phyloP scores from a whole-genome alignment of 1,140 invertebrate species.

The Trissolcus basalis region DNA sequence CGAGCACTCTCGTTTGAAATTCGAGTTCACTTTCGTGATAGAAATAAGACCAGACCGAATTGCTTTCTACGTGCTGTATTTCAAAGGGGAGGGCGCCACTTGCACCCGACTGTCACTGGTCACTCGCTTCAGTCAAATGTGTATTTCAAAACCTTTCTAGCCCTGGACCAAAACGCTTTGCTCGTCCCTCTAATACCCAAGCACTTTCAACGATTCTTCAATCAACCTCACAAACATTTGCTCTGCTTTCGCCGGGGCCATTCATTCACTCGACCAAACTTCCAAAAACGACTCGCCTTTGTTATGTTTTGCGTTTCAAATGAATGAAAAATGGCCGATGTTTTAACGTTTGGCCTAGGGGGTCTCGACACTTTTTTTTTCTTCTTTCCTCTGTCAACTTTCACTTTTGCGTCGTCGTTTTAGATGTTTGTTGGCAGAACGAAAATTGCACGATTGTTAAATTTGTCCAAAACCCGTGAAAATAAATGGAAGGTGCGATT shows the following conservation, averaged over 20 bases:
- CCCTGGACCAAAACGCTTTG: background rate
- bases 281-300: background rate
- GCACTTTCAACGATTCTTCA: conserved; percentile 10
- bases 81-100: conserved; percentile 46
- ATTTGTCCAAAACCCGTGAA: too few relatives aligned
- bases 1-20: conserved; percentile 44
- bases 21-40: conserved; percentile 49
- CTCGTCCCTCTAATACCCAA: background rate
- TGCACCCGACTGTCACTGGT: conserved; percentile 52
- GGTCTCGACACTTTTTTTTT: too few relatives aligned
- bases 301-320: too few relatives aligned
- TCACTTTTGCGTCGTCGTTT: too few relatives aligned
- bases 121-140: conserved; percentile 48
- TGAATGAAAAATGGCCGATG: too few relatives aligned
- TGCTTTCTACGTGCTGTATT: conserved; percentile 31
- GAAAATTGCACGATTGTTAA: too few relatives aligned
- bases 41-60: conserved; percentile 38
- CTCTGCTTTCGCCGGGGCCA: conserved; percentile 14
- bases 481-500: conserved; percentile 5
- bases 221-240: conserved; percentile 21
- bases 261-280: conserved; percentile 8
- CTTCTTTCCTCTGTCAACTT: too few relatives aligned
- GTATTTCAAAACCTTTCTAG: conserved; percentile 30
- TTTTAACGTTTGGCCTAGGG: too few relatives aligned
- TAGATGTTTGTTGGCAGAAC: too few relatives aligned